A percentile compares a stretch with the other conserved stretches of the same genome.
These are phyloP conservation scores for Agrilus mali DNA, from an alignment of 2,888 invertebrate species.

Conservation along the genomic window DNA sequence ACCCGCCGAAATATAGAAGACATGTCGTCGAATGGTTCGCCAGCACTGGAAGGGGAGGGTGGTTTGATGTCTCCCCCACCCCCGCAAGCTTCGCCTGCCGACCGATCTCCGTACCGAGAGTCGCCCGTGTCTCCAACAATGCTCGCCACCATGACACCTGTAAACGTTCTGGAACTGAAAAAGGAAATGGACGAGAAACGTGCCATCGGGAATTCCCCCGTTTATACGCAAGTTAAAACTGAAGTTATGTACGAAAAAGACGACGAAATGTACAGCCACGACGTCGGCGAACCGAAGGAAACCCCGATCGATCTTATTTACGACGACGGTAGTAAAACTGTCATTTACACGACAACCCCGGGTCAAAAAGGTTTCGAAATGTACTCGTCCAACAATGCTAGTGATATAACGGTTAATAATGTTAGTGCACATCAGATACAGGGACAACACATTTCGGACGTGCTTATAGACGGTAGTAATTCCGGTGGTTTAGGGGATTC, in stretches of 20 bases:
- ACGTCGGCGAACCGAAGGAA: slow-evolving; percentile 47
- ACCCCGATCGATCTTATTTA: slow-evolving; percentile 72
- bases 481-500: slow-evolving; percentile 40
- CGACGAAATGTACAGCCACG: slow-evolving; percentile 36
- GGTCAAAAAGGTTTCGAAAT: slow-evolving; percentile 73
- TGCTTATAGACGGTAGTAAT: slow-evolving; percentile 37
- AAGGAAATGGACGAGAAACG: slow-evolving; percentile 54
- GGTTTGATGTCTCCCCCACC: slow-evolving; percentile 35
- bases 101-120: slow-evolving; percentile 36
- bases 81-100: slow-evolving; percentile 39
- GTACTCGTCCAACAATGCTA: slow-evolving; percentile 49
- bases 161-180: slow-evolving; percentile 64
- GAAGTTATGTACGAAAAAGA: slow-evolving; percentile 37
- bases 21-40: slow-evolving; percentile 25
- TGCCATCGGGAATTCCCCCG: slow-evolving; percentile 44
- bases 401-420: slow-evolving; percentile 33
- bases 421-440: slow-evolving; percentile 34
- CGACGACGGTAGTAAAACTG: slow-evolving; percentile 73
- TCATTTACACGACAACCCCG: slow-evolving; percentile 67
- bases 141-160: slow-evolving; percentile 79
- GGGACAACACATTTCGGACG: slow-evolving; percentile 39
- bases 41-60: slow-evolving; percentile 22
- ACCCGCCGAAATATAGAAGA: slow-evolving; percentile 31
- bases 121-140: slow-evolving; percentile 60
- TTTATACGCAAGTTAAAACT: slow-evolving; percentile 43